Percentiles rank a stretch among this genome's conserved stretches.
These are phyloP conservation scores for Dendrophyllia cribrosa DNA, from an alignment of 64 coral and sea anemone genomes.

Conservation along the genomic window DNA sequence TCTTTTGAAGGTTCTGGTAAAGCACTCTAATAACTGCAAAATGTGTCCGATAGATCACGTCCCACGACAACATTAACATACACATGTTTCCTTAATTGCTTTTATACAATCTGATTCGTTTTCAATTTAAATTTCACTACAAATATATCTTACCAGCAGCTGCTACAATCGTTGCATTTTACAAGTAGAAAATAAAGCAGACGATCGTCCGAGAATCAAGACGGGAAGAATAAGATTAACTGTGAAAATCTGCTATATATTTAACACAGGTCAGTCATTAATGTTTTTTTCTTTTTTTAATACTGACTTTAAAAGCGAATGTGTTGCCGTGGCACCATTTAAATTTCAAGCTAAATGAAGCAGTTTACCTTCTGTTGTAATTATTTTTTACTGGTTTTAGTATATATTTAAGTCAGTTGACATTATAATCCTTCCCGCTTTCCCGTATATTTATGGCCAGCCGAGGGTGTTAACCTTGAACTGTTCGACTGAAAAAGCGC, in stretches of 20 bases:
- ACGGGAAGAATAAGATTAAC: background rate
- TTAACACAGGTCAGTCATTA: background rate
- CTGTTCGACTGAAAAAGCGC: background rate
- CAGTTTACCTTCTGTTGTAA: no score
- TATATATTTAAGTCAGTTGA: no score
- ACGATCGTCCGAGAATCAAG: background rate
- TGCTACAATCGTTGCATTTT: background rate
- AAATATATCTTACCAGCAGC: background rate
- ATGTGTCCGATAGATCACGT: background rate
- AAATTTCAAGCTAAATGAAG: no score
- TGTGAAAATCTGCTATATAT: background rate
- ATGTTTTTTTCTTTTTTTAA: no score
- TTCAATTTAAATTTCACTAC: slow-evolving; percentile 14
- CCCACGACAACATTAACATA: background rate
- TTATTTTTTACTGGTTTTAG: no score
- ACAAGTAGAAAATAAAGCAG: background rate
- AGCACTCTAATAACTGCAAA: background rate
- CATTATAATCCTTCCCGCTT: background rate
- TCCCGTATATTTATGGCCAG: background rate
- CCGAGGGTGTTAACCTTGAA: background rate
- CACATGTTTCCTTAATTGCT: slow-evolving; percentile 1
- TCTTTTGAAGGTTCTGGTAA: background rate
- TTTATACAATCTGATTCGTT: slow-evolving; percentile 11
- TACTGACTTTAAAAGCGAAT: no score
- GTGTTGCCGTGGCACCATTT: no score